These are phyloP conservation scores for Tragelaphus oryx DNA, from an alignment of 2,797 vertebrate species.

Conservation along the genomic window DNA sequence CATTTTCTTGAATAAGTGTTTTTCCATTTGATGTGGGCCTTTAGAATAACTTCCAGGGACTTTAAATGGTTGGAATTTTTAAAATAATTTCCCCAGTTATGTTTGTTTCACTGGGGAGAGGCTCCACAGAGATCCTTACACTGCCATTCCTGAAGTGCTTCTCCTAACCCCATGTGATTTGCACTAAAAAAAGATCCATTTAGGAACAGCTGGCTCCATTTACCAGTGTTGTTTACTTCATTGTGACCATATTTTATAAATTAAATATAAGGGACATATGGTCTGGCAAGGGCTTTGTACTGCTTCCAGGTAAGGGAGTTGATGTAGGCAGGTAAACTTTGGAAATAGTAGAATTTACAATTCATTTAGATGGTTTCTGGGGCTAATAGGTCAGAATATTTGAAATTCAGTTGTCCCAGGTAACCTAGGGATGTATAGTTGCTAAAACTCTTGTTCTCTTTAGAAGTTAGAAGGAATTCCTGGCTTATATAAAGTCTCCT, in stretches of 20 bases:
- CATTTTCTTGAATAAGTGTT: background rate
- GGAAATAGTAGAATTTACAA: background rate
- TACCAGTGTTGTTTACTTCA: background rate
- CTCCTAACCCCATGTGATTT: background rate
- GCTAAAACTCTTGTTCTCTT: background rate
- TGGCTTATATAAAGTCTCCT: background rate
- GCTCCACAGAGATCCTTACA: background rate
- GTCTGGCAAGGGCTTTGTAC: background rate
- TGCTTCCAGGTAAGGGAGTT: background rate
- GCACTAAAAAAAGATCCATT: background rate
- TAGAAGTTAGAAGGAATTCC: background rate
- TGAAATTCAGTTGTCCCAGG: background rate
- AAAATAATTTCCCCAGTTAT: background rate
- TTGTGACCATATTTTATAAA: constrained; percentile 28
- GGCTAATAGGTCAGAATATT: background rate
- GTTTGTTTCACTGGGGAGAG: background rate
- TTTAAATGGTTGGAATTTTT: background rate
- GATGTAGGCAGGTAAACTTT: background rate
- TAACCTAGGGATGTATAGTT: background rate
- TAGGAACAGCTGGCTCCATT: constrained; percentile 33
- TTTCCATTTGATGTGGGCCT: background rate
- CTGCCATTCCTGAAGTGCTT: background rate
- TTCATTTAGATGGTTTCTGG: background rate
- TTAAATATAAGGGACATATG: background rate
- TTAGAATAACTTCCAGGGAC: background rate